A percentile compares a stretch with the other conserved stretches of the same genome.
Conservation (phyloP, 2,113 vertebrate species). For the Cinclus cinclus region DNA sequence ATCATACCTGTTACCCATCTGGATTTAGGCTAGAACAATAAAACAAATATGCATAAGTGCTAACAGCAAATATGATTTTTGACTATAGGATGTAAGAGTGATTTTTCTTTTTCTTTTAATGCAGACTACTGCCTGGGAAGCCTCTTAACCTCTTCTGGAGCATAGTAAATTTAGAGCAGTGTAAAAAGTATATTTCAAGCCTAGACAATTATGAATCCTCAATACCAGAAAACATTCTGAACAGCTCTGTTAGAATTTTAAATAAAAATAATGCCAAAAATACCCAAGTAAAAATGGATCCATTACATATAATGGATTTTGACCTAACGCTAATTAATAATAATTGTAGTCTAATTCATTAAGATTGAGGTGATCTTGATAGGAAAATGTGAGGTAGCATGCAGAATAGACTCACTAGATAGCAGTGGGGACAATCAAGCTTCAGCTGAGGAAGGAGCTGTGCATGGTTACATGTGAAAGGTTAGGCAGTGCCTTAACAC, state of each 20-base stretch:
- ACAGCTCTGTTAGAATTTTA: background rate
- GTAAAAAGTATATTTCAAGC: background rate
- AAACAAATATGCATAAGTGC: background rate
- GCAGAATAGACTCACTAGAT: background rate
- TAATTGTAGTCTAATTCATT: background rate
- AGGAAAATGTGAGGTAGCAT: background rate
- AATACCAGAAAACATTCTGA: background rate
- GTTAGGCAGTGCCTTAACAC: background rate
- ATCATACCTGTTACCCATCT: background rate
- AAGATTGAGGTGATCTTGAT: background rate
- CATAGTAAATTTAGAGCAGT: background rate
- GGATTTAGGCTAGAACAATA: background rate
- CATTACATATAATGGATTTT: background rate
- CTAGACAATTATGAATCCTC: background rate
- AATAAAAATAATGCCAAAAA: background rate
- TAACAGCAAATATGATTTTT: background rate
- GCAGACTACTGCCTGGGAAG: background rate
- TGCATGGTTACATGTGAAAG: background rate
- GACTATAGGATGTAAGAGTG: background rate
- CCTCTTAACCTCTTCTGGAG: background rate
- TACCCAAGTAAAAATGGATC: background rate
- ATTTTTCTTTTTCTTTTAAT: background rate
- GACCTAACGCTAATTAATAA: background rate
- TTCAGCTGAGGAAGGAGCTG: background rate
- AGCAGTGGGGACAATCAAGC: background rate